Conservation (phyloP, 2,113 vertebrate genomes). For the Siniperca chuatsi region DNA sequence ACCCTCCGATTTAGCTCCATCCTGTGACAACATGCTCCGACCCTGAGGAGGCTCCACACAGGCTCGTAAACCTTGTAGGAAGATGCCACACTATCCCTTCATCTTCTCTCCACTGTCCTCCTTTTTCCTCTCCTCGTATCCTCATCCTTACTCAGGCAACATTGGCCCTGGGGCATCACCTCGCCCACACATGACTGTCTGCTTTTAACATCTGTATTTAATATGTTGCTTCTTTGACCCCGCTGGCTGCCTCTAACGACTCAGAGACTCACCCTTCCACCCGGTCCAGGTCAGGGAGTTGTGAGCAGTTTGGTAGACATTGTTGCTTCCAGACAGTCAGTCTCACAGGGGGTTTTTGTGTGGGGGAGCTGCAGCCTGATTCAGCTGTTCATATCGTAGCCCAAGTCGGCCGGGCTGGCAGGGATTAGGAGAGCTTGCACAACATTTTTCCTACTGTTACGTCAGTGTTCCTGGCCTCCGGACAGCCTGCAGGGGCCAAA, state of each 20-base stretch:
- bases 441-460: conserved; percentile 67
- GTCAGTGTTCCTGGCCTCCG: conserved; percentile 62
- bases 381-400: conserved; percentile 56
- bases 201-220: conserved; percentile 70
- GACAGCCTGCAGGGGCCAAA: conserved; percentile 34
- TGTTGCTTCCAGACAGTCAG: conserved; percentile 49
- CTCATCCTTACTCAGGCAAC: conserved; percentile 29
- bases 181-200: conserved; percentile 49
- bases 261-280: conserved; percentile 16
- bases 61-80: conserved; percentile 8
- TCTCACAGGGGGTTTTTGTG: conserved; percentile 29
- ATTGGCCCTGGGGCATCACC: conserved; percentile 16
- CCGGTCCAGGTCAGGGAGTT: conserved; percentile 24
- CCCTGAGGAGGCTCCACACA: not conserved
- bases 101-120: not conserved
- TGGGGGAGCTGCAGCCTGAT: conserved; percentile 35
- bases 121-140: conserved; percentile 2
- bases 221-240: conserved; percentile 52
- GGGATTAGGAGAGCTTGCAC: conserved; percentile 53
- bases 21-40: not conserved
- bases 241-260: not conserved
- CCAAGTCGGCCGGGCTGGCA: conserved; percentile 29
- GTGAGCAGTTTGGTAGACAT: conserved; percentile 12
- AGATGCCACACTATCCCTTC: conserved; percentile 25
- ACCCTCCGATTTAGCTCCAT: not conserved